A percentile compares a stretch with the other conserved stretches of the same genome.
phyloP scores from a whole-genome alignment of 1,140 invertebrate species.

The Nixonia krombeini region DNA sequence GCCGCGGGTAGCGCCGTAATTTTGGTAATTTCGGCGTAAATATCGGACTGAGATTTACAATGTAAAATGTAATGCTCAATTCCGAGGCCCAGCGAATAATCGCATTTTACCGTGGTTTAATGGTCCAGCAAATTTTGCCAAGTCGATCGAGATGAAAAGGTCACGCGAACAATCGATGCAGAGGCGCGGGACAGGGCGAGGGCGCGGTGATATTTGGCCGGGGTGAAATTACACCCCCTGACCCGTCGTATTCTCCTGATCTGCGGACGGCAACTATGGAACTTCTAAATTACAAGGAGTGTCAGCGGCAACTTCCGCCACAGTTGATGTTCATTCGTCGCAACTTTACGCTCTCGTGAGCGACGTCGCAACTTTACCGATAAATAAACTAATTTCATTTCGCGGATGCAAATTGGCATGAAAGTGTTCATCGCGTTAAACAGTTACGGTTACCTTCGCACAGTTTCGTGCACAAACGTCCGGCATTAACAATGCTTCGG shows the following conservation, averaged over 20 bases:
- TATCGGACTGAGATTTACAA: no score
- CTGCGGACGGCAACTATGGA: slow-evolving; percentile 41
- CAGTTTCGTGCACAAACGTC: no score
- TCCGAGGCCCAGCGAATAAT: no score
- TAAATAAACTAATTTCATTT: slow-evolving; percentile 39
- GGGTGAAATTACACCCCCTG: slow-evolving; percentile 40
- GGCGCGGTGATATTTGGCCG: slow-evolving; percentile 29
- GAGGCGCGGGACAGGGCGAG: not conserved
- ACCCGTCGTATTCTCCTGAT: slow-evolving; percentile 45
- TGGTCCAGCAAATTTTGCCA: no score
- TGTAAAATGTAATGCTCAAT: no score
- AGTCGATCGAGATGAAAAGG: slow-evolving; percentile 29
- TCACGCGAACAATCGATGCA: slow-evolving; percentile 30
- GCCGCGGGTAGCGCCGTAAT: no score
- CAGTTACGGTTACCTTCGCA: no score
- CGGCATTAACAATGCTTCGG: no score
- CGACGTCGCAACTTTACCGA: slow-evolving; percentile 27
- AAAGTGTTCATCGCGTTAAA: no score
- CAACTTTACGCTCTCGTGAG: slow-evolving; percentile 28
- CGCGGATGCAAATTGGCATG: no score
- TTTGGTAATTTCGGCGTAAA: no score
- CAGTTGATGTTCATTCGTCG: slow-evolving; percentile 40
- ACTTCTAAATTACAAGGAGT: slow-evolving; percentile 46
- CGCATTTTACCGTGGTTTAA: no score
- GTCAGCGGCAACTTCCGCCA: slow-evolving; percentile 45